Base-by-base conservation (phyloP, 1,140 invertebrate species). In the Triops longicaudatus region DNA sequence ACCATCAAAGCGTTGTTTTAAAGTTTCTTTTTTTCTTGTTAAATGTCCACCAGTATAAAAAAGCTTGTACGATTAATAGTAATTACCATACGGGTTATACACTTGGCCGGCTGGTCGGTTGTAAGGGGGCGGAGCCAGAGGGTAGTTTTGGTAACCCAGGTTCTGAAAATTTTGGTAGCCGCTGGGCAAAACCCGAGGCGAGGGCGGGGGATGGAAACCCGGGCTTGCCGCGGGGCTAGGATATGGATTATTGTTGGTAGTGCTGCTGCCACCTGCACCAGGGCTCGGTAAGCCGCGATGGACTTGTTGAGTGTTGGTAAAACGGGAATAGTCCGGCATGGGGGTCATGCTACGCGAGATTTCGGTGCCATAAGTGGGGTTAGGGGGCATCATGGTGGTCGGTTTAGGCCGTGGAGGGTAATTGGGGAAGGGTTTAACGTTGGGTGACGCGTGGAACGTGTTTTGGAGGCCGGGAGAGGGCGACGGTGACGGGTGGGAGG, bases 181-280 rank as follows among this genome's bases (percentile, higher is more conserved):
- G 42, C 76, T 43, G 73, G 76, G 73, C 37, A 77, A 73, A 14
- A 77, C 76, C n/a, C 76, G 76, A 17, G 76, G 73, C 22, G 76
- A 73, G 17, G 73, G 72, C 26, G 76, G 10, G 17, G 76, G 63
- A 14, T 77, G 50, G 50, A 63, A 77, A 4, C 76, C 76, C 1
- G 76, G 76, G 43, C 76, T 77, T 6, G 76, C 72, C 28, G 76
- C 76, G 37, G 76, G 76, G 42, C 76, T 77, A 26, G 76, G 76
- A 73, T 77, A 77, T 41, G 76, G 76, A 41, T 77, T 77, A 17
- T 41, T 77, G 28, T 41, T 72, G 31, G 31, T 37, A 37, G 31
- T 37, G 44, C 75, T 76, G 72, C 76, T 73, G 28, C 22, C 63
- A 17, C 42, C 43, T 26, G 50, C 41, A 14, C 41, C 44, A 5